Evolutionary conservation across 2,797 vertebrate species (phyloP), one percentile per base, ranked within the genome.

Genomic region (Rhabdomys pumilio): DNA sequence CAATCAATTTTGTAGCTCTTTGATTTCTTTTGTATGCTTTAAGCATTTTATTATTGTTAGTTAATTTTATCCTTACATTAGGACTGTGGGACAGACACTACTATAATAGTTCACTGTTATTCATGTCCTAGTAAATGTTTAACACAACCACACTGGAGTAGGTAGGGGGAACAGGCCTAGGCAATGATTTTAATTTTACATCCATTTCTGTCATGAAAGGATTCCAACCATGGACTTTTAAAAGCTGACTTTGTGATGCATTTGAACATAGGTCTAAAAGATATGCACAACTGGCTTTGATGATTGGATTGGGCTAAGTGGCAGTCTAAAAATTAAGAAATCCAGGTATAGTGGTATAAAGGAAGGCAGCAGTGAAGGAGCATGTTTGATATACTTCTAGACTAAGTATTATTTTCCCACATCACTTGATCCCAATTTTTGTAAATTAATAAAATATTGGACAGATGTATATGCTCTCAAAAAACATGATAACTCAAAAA

Each of bases 261-360:
- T 73, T 57, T n/a, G 26, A 77, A 90, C 26, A 72, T 8, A 87
- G 44, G 76, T 3, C 14, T 91, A 29, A 17, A 50, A 80, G 22
- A 38, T n/a, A 0, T 1, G 14, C 6, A 77, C 26, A 26, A 7
- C 0, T 38, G 73, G 9, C 1, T 72, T 19, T 65, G 29, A 34
- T 29, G 20, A n/a, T n/a, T 41, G 41, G 0, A 4, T 14, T 41
- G 69, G 55, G 9, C 1, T 38, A 72, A 13, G 3, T 77, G 1
- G 12, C 2, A 50, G 3, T 24, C 29, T 75, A 34, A 92, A 50
- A 65, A 75, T 44, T 19, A 92, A 22, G 19, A 73, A 34, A 55
- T 0, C 15, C 12, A 1, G 13, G 3, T 38, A 1, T 3, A 14
- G 3, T 1, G 12, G 15, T 2, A 3, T 3, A 14, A 50, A 19